Conservation (phyloP, 1,140 invertebrate genomes). For the Brachionus koreanus region DNA sequence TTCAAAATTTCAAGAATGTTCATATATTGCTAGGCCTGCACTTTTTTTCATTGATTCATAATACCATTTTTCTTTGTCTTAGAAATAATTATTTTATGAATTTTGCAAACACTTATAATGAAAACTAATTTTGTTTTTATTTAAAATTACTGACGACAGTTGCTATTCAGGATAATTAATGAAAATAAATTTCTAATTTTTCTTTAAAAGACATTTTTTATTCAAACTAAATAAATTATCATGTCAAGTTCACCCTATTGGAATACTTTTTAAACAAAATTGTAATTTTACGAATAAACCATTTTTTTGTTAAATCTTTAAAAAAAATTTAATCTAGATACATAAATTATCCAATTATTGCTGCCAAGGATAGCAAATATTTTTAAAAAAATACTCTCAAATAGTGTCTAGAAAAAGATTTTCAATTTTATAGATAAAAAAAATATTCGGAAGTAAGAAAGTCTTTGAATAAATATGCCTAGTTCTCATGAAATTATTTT, state of each 20-base stretch:
- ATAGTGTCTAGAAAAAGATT: neutral
- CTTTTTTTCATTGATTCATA: neutral
- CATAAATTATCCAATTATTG: neutral
- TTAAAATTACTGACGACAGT: neutral
- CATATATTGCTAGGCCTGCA: neutral
- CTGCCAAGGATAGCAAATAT: neutral
- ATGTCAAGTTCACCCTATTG: neutral
- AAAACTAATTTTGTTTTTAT: neutral
- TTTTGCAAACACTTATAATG: neutral
- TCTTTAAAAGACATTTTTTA: neutral
- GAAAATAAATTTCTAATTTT: neutral
- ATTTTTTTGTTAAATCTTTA: neutral
- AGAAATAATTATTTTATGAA: neutral
- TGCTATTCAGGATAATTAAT: neutral
- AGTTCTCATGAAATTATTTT: neutral
- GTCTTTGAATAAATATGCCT: neutral
- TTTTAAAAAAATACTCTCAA: neutral
- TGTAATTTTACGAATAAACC: neutral
- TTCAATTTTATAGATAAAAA: neutral
- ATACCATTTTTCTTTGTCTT: neutral
- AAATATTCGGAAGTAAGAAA: neutral
- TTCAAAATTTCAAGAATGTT: neutral
- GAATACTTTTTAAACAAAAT: neutral
- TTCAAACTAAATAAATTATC: neutral
- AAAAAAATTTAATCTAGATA: neutral